Evolutionary conservation across 2,113 vertebrate species (phyloP).

Genomic region (Cololabis saira): DNA sequence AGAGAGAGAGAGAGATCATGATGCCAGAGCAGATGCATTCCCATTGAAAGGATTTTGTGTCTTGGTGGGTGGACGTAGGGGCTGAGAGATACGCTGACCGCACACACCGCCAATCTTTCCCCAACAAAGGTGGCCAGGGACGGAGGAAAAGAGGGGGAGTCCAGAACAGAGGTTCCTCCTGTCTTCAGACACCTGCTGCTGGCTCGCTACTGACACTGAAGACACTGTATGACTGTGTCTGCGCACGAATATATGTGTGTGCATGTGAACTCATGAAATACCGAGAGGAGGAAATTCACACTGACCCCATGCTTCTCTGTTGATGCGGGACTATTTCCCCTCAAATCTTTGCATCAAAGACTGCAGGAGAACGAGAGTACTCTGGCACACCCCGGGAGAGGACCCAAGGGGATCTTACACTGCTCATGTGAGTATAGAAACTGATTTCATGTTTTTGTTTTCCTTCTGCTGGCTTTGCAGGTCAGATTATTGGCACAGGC

Average conservation of each 20-base stretch:
- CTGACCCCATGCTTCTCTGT: constrained; percentile 40
- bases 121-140: constrained; percentile 67
- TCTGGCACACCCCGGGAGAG: constrained; percentile 15
- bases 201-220: constrained; percentile 56
- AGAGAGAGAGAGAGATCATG: constrained; percentile 1
- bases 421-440: constrained; percentile 70
- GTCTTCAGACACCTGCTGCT: constrained; percentile 80
- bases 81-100: constrained; percentile 47
- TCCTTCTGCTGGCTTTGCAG: neutral
- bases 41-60: constrained; percentile 65
- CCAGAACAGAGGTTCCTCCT: constrained; percentile 72
- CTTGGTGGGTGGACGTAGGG: constrained; percentile 32
- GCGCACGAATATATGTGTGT: constrained; percentile 34
- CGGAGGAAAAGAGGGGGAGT: constrained; percentile 45
- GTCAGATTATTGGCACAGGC: too few species aligned
- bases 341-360: constrained; percentile 42
- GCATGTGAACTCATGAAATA: constrained; percentile 49
- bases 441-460: constrained; percentile 10
- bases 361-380: constrained; percentile 35
- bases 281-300: constrained; percentile 35
- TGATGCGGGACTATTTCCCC: constrained; percentile 13
- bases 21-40: constrained; percentile 65
- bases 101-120: constrained; percentile 52
- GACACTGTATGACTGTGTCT: constrained; percentile 68
- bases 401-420: constrained; percentile 29